Evolutionary conservation across 2,113 vertebrate genomes (phyloP).

Genomic region (Sitta europaea): DNA sequence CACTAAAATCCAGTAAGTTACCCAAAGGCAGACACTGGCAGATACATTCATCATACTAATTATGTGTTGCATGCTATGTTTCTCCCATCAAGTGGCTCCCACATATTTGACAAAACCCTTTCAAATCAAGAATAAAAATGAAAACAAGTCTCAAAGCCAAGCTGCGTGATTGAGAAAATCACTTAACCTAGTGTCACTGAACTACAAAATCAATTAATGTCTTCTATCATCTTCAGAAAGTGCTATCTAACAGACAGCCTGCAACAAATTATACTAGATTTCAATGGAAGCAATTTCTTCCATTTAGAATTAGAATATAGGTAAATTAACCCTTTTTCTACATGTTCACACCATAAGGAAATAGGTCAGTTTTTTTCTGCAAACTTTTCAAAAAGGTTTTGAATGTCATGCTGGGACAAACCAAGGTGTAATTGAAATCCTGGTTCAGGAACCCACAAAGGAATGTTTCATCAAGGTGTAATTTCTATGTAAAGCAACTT

Average conservation of each 20-base stretch:
- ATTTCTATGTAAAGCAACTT: slow-evolving; percentile 45
- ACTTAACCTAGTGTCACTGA: slow-evolving; percentile 57
- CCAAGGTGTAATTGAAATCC: slow-evolving; percentile 54
- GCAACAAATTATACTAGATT: slow-evolving; percentile 57
- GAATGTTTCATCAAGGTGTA: slow-evolving; percentile 1
- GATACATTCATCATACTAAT: slow-evolving; percentile 46
- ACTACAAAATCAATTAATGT: slow-evolving; percentile 71
- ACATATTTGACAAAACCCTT: slow-evolving; percentile 60
- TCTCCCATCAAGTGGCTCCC: slow-evolving; percentile 31
- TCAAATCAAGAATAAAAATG: slow-evolving; percentile 44
- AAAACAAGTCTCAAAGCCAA: slow-evolving; percentile 25
- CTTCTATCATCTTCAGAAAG: slow-evolving; percentile 64
- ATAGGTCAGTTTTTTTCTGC: not conserved
- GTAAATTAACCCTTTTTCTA: slow-evolving; percentile 60
- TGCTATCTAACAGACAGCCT: slow-evolving; percentile 21
- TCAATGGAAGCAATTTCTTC: slow-evolving; percentile 62
- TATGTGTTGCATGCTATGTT: slow-evolving; percentile 24
- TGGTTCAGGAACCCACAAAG: not conserved
- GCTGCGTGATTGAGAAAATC: slow-evolving; percentile 56
- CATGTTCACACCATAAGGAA: not conserved
- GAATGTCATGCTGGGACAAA: not conserved
- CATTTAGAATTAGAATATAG: slow-evolving; percentile 60
- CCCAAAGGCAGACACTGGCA: not conserved
- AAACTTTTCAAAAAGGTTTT: slow-evolving; percentile 4
- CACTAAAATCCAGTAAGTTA: not conserved